Base-by-base conservation (phyloP, 2,113 vertebrate species). In the Callorhinus ursinus region DNA sequence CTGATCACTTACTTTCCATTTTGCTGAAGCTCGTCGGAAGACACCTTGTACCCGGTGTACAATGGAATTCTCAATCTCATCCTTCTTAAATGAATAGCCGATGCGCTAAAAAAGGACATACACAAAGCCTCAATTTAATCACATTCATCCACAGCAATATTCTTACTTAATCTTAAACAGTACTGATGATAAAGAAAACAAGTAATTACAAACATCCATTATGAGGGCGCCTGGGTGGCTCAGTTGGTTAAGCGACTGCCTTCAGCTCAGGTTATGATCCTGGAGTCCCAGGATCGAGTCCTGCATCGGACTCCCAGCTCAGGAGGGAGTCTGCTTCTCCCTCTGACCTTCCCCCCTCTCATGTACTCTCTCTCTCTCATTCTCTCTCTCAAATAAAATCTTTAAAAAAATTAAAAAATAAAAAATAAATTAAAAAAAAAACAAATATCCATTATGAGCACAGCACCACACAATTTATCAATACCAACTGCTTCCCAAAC, bases 31-130 rank as follows among this genome's bases (percentile, higher is more conserved):
- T 94, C 99, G 99, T 76, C 98, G 99, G 98, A 99, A 99, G 82
- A 99, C 96, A 7, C 98, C 97, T 65, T 99, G 99, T 95, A 99
- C 99, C 94, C 99, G 98, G 0, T 99, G 99, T 51, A 99, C 98
- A 92, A 99, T 99, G 55, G 99, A 99, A 72, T 97, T 96, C 95
- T 99, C 99, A n/a, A 99, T 99, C 96, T 99, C 99, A 21, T 99
- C 99, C 95, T 98, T 99, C 98, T 99, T 99, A 98, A 99, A 99
- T 0, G 98, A 98, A 84, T 99, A 99, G 4, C 99, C 99, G 42
- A 99, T 99, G 79, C 99, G 99, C 99, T 99, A 96, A 6, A 67
- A 97, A 80, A 19, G 5, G 15, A 51, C 72, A 93, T 15, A 96
- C 83, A 69, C 2, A 88, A 79, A 94, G 57, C 12, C 53, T 96